Conservation (phyloP, 2,113 vertebrate species). For the Jaculus jaculus region DNA sequence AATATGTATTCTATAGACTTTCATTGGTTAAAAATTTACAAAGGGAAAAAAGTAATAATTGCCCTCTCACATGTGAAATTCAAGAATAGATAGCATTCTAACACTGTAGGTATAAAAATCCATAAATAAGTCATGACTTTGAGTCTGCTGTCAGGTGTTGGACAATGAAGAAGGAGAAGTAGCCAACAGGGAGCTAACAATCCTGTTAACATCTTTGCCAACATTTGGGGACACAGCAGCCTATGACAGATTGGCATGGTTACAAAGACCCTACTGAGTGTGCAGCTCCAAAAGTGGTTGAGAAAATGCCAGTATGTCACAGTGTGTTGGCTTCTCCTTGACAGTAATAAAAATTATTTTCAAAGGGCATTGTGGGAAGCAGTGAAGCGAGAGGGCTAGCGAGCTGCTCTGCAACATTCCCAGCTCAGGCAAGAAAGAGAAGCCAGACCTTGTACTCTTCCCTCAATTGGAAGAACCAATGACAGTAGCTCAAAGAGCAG, state of each 20-base stretch:
- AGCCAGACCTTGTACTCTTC: neutral
- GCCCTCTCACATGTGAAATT: neutral
- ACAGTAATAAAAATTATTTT: neutral
- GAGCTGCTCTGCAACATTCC: neutral
- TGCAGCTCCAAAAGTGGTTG: neutral
- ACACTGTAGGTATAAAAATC: neutral
- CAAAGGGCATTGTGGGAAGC: neutral
- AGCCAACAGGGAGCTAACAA: neutral
- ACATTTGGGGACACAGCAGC: neutral
- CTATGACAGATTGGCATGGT: neutral
- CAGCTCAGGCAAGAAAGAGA: neutral
- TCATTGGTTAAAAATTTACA: neutral
- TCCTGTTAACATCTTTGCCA: neutral
- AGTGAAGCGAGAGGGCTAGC: neutral
- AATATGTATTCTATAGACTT: neutral
- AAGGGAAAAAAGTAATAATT: neutral
- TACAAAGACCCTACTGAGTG: neutral
- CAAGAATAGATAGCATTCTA: neutral
- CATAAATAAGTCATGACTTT: conserved; percentile 10
- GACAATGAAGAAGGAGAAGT: neutral
- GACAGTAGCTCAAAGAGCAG: neutral
- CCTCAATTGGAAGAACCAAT: neutral
- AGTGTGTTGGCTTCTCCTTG: neutral
- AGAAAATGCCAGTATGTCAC: neutral
- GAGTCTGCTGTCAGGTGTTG: neutral